These are phyloP conservation scores for Shinisaurus crocodilurus DNA, from an alignment of 2,113 vertebrate genomes.

Conservation along the genomic window DNA sequence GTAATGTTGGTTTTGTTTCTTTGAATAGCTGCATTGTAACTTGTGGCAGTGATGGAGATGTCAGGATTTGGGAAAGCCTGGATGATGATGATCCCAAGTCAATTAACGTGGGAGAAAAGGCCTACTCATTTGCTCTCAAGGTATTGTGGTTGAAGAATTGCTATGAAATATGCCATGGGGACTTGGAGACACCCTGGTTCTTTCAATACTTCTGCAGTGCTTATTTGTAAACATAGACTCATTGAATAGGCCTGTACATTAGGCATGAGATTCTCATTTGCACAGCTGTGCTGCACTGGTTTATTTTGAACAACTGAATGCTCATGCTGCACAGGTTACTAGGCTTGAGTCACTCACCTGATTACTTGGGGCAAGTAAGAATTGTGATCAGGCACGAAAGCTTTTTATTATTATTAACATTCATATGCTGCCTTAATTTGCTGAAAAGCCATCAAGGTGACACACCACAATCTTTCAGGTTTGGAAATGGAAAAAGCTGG, in stretches of 20 bases:
- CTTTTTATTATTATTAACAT: background rate
- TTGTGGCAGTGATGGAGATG: constrained; percentile 94
- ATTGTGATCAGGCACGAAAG: background rate
- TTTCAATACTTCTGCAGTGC: background rate
- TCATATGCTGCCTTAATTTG: too few relatives aligned
- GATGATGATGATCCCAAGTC: constrained; percentile 96
- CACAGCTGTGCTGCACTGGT: background rate
- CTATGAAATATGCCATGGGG: accelerated
- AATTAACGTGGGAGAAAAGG: constrained; percentile 94
- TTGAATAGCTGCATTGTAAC: constrained; percentile 88
- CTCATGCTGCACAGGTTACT: background rate
- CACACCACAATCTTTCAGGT: background rate
- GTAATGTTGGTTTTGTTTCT: constrained; percentile 10
- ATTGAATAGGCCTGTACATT: background rate
- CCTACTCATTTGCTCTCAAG: constrained; percentile 90
- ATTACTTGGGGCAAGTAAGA: background rate
- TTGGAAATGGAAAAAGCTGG: background rate
- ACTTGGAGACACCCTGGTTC: accelerated
- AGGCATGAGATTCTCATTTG: background rate
- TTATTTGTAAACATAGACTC: constrained; percentile 8
- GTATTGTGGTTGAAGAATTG: constrained; percentile 57
- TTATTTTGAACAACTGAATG: background rate
- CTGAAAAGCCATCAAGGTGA: background rate
- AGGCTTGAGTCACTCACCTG: background rate
- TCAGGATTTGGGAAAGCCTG: constrained; percentile 94